phyloP scores from a whole-genome alignment of 2,797 vertebrate genomes.

The Tokudaia tokunoshimensis region DNA sequence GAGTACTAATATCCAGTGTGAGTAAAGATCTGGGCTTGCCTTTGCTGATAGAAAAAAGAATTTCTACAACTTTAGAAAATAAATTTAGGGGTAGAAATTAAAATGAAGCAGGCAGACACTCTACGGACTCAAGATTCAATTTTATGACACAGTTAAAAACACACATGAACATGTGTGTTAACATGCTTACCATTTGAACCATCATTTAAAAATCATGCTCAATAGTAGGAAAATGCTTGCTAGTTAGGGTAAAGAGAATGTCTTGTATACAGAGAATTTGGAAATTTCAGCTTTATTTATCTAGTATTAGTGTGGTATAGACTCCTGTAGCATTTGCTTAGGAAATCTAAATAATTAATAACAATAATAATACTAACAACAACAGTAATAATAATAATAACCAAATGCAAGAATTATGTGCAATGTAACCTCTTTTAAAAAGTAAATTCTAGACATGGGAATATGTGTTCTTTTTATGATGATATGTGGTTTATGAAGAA shows the following conservation, averaged over 20 bases:
- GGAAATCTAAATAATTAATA: neutral
- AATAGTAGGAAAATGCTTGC: neutral
- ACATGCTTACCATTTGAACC: constrained; percentile 35
- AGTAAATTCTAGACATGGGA: neutral
- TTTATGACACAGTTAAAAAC: neutral
- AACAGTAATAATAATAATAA: neutral
- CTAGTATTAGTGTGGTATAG: neutral
- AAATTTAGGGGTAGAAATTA: neutral
- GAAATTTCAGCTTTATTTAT: neutral
- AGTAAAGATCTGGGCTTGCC: neutral
- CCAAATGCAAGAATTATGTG: neutral
- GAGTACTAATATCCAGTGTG: constrained; percentile 5
- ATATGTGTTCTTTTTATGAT: neutral
- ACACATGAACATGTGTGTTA: neutral
- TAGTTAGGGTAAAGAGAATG: neutral
- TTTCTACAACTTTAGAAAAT: neutral
- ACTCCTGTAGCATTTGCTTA: neutral
- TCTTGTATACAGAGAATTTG: neutral
- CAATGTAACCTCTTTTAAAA: neutral
- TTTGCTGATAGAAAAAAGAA: neutral
- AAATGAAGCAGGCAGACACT: neutral
- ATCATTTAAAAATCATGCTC: neutral
- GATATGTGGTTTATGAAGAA: neutral
- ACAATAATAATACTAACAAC: no score
- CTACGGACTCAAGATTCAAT: neutral